phyloP scores from a whole-genome alignment of 1,140 invertebrate genomes.

The Neotoxoptera formosana region DNA sequence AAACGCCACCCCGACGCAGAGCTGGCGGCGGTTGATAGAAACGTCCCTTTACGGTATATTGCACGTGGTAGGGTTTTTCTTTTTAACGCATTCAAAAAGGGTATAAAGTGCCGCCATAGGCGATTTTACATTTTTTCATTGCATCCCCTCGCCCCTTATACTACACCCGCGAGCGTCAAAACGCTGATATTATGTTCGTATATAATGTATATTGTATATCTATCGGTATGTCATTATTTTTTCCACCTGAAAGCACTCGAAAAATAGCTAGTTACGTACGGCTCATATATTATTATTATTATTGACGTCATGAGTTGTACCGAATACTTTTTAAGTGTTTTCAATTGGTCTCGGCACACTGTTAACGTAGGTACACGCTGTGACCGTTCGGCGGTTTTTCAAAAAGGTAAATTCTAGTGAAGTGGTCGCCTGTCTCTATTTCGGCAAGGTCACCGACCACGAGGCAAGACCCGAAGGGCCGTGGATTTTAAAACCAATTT shows the following conservation, averaged over 20 bases:
- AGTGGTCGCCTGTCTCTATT: background rate
- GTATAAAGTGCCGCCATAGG: background rate
- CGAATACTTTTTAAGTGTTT: background rate
- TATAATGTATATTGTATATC: background rate
- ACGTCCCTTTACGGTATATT: background rate
- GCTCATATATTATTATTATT: background rate
- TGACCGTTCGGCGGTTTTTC: background rate
- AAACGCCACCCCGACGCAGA: background rate
- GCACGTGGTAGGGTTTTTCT: background rate
- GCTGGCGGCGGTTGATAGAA: background rate
- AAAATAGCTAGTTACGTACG: background rate
- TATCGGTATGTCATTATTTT: background rate
- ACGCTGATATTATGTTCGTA: background rate
- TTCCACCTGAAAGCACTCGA: background rate
- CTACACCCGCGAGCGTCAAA: background rate
- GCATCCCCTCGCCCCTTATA: too few relatives aligned
- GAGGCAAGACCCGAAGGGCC: background rate
- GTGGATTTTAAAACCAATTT: background rate
- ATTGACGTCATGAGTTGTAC: background rate
- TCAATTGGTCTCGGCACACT: background rate
- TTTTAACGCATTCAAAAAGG: background rate
- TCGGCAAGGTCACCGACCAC: background rate
- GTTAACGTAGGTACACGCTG: background rate
- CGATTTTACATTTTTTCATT: background rate
- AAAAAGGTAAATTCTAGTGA: background rate